Conservation (phyloP, 2,113 vertebrate species). For the Erythrocebus patas region DNA sequence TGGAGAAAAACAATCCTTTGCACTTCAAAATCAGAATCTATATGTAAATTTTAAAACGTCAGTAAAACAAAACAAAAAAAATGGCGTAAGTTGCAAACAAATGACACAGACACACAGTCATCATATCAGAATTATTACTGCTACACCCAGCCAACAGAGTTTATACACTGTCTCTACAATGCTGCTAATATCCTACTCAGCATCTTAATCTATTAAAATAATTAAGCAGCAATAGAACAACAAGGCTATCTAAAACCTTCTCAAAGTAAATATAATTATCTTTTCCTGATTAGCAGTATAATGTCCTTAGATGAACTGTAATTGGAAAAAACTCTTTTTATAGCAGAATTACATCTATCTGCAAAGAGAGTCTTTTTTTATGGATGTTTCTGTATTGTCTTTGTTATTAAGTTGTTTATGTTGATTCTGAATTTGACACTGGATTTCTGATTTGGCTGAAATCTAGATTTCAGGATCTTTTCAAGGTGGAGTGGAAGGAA, state of each 20-base stretch:
- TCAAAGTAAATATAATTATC: not conserved
- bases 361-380: not conserved
- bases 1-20: not conserved
- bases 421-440: not conserved
- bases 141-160: not conserved
- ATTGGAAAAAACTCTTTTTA: not conserved
- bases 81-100: not conserved
- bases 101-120: not conserved
- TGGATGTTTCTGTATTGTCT: not conserved
- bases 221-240: conserved; percentile 18
- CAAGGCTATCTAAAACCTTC: not conserved
- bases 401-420: not conserved
- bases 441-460: not conserved
- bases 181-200: not conserved
- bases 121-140: conserved; percentile 1
- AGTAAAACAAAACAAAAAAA: not conserved
- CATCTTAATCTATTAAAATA: conserved; percentile 29
- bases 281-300: conserved; percentile 3
- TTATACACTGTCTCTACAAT: not conserved
- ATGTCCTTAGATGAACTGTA: not conserved
- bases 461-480: not conserved
- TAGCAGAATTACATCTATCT: not conserved
- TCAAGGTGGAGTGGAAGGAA: not conserved
- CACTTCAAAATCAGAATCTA: not conserved
- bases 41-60: not conserved